Conservation (phyloP, 2,113 vertebrate genomes). For the Pagrus major region DNA sequence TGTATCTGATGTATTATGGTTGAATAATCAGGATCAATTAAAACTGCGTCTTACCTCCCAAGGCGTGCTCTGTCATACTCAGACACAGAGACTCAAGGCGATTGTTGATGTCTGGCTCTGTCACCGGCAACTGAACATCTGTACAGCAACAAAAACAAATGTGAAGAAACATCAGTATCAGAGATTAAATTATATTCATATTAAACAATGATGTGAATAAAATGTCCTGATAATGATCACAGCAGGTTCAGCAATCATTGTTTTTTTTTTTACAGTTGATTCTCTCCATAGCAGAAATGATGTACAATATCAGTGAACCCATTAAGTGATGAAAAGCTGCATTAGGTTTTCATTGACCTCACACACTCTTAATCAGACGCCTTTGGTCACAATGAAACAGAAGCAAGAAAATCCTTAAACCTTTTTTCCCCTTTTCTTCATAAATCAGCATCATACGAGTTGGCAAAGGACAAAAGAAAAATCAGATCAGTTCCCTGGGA, state of each 20-base stretch:
- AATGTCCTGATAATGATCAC: neutral
- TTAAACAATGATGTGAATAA: neutral
- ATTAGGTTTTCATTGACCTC: neutral
- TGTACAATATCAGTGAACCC: neutral
- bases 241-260: neutral
- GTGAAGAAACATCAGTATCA: neutral
- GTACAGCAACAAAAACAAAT: constrained; percentile 38
- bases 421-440: neutral
- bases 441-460: neutral
- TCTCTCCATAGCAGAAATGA: neutral
- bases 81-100: constrained; percentile 98
- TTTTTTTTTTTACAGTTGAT: neutral
- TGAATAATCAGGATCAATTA: neutral
- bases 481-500: constrained; percentile 11
- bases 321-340: neutral
- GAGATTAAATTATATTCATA: neutral
- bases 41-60: constrained; percentile 88
- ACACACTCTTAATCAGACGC: neutral
- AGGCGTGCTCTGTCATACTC: constrained; percentile 99
- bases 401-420: neutral
- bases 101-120: constrained; percentile 99
- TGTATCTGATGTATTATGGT: neutral
- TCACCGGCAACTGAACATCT: constrained; percentile 96
- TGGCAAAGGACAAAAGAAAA: constrained; percentile 14
- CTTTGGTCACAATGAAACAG: neutral